Evolutionary conservation across 37 sponge, comb jelly and placozoan genomes (phyloP).

Genomic region (Aphrocallistes beatrix): DNA sequence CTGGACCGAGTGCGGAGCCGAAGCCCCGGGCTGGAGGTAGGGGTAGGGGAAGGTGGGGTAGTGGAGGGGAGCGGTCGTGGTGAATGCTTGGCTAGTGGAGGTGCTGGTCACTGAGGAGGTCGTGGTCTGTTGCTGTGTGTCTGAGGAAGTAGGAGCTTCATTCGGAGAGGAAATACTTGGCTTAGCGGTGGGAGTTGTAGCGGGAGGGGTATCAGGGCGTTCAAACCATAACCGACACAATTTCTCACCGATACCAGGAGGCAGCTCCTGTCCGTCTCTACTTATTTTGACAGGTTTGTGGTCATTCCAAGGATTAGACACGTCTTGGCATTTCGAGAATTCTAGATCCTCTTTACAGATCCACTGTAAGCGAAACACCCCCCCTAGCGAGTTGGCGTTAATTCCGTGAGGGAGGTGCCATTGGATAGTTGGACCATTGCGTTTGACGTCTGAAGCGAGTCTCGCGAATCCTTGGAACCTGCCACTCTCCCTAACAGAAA

Average conservation of each 20-base stretch:
- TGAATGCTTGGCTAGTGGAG: background rate
- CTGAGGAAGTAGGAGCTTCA: background rate
- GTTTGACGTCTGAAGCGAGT: conserved; percentile 56
- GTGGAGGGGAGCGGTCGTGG: background rate
- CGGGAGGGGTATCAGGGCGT: conserved; percentile 21
- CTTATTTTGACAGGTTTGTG: conserved; percentile 92
- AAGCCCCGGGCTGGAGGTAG: background rate
- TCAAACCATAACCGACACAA: conserved; percentile 63
- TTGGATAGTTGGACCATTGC: conserved; percentile 35
- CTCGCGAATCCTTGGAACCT: conserved; percentile 81
- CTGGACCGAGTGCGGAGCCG: background rate
- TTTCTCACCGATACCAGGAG: conserved; percentile 69
- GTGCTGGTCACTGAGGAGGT: background rate
- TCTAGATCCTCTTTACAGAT: conserved; percentile 69
- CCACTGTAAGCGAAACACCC: conserved; percentile 77
- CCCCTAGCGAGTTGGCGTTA: conserved; percentile 49
- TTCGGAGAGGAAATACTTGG: background rate
- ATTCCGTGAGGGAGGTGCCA: conserved; percentile 73
- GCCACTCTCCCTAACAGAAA: conserved; percentile 92
- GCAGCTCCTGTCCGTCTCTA: conserved; percentile 90
- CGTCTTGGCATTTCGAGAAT: conserved; percentile 54
- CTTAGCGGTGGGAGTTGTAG: background rate
- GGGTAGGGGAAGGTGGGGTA: conserved; percentile 10
- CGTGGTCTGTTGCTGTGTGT: background rate
- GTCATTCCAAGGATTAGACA: conserved; percentile 97